A percentile compares a stretch with the other conserved stretches of the same genome.
Evolutionary conservation across 2,888 invertebrate species (phyloP).

Genomic region (Hololepta plana): DNA sequence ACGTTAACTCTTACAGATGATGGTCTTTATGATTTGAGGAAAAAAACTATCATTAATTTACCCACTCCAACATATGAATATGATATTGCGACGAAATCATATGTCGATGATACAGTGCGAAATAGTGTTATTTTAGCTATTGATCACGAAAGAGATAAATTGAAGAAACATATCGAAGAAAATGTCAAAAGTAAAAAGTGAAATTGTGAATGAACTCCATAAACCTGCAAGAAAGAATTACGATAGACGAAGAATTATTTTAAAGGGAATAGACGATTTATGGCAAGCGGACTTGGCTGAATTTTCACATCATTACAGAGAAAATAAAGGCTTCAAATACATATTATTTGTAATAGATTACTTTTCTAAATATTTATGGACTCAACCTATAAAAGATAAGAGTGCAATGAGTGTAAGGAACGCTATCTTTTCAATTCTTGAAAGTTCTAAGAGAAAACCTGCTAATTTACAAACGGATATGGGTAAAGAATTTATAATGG

Average conservation of each 20-base stretch:
- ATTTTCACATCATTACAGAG: slow-evolving; percentile 15
- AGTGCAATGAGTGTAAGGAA: slow-evolving; percentile 11
- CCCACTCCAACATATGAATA: no score
- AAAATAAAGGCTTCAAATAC: slow-evolving; percentile 16
- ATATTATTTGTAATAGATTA: slow-evolving; percentile 18
- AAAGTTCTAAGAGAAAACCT: slow-evolving; percentile 6
- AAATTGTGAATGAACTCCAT: slow-evolving; percentile 7
- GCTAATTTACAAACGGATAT: slow-evolving; percentile 14
- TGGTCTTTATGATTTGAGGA: no score
- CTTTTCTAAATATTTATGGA: slow-evolving; percentile 21
- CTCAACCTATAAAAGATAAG: slow-evolving; percentile 16
- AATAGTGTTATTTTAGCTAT: no score
- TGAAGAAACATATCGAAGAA: no score
- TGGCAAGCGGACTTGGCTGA: slow-evolving; percentile 24
- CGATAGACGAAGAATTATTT: slow-evolving; percentile 14
- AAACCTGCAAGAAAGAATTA: slow-evolving; percentile 18
- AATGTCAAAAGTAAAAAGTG: not conserved
- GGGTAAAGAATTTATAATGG: slow-evolving; percentile 15
- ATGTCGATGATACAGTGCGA: no score
- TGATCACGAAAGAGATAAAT: no score
- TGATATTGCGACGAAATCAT: no score
- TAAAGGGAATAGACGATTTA: slow-evolving; percentile 18
- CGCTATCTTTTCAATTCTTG: not conserved
- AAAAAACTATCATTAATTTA: no score
- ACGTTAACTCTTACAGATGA: no score